These are phyloP conservation scores for Gulo gulo DNA, from an alignment of 2,113 vertebrate species.

Conservation along the genomic window DNA sequence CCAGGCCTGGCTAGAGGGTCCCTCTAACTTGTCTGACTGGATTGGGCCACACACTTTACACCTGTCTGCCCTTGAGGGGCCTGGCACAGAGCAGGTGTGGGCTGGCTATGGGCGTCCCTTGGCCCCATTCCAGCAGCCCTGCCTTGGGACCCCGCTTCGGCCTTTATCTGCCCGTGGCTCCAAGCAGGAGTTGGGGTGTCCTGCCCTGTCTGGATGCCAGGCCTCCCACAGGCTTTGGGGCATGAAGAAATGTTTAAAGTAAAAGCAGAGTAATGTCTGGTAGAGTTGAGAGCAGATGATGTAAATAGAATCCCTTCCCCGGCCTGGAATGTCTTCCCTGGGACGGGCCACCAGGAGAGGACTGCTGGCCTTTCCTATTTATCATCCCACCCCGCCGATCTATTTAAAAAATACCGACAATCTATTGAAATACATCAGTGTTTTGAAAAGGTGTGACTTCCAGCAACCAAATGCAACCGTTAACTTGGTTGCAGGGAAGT, in stretches of 20 bases:
- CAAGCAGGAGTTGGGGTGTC: not conserved
- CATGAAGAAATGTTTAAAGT: not conserved
- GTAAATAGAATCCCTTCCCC: not conserved
- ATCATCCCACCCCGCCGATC: not conserved
- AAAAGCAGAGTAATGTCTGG: not conserved
- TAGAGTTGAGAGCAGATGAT: not conserved
- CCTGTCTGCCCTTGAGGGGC: not conserved
- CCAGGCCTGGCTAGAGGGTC: rapidly evolving
- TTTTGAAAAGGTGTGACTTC: not conserved
- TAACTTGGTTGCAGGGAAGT: too few relatives aligned
- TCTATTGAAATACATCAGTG: not conserved
- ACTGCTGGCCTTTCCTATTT: not conserved
- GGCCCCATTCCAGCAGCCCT: not conserved
- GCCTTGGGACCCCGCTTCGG: not conserved
- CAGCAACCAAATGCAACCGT: not conserved
- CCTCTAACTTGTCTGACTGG: not conserved
- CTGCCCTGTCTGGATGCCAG: not conserved
- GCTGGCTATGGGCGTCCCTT: rapidly evolving
- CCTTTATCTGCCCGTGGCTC: not conserved
- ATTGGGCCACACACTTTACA: too few relatives aligned
- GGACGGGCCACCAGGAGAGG: not conserved
- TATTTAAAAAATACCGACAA: not conserved
- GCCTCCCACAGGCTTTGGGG: not conserved
- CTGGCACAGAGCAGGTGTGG: not conserved
- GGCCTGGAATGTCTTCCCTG: not conserved